Percentiles rank a stretch among this genome's conserved stretches.
Evolutionary conservation across 2,113 vertebrate species (phyloP).

Genomic region (Gracilinanus agilis): DNA sequence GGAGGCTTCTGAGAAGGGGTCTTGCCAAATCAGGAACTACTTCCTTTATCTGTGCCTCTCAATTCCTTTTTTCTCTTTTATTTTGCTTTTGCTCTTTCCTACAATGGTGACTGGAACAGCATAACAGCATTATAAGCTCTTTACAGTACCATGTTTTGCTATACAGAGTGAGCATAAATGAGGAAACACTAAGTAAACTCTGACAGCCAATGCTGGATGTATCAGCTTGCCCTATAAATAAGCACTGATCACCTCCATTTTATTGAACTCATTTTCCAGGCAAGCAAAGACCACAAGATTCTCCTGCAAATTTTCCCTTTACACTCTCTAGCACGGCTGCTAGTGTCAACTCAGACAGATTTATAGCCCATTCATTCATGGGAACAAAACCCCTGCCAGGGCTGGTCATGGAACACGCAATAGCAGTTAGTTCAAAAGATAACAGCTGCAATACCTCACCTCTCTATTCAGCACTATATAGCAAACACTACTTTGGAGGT

Average conservation of each 20-base stretch:
- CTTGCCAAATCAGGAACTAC: background rate
- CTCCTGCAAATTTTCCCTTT: conserved; percentile 87
- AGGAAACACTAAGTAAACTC: conserved; percentile 83
- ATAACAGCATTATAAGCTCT: conserved; percentile 72
- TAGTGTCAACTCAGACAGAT: conserved; percentile 86
- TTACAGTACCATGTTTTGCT: conserved; percentile 72
- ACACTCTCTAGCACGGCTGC: conserved; percentile 83
- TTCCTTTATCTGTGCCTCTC: background rate
- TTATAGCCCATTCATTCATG: conserved; percentile 90
- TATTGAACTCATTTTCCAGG: conserved; percentile 89
- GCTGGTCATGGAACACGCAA: conserved; percentile 85
- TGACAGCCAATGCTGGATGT: conserved; percentile 84
- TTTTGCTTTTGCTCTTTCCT: conserved; percentile 35
- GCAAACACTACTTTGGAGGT: conserved; percentile 82
- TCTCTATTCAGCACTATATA: conserved; percentile 82
- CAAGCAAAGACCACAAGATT: conserved; percentile 87
- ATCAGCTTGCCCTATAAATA: conserved; percentile 87
- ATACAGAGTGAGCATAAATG: conserved; percentile 81
- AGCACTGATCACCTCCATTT: conserved; percentile 88
- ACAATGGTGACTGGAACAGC: conserved; percentile 72
- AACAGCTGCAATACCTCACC: conserved; percentile 88
- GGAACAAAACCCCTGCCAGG: conserved; percentile 89
- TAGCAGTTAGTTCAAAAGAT: conserved; percentile 88
- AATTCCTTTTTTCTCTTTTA: conserved; percentile 50
- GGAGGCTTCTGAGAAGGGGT: background rate